Conservation (phyloP, 92 coral and sea anemone species). For the Meandrina meandrites region DNA sequence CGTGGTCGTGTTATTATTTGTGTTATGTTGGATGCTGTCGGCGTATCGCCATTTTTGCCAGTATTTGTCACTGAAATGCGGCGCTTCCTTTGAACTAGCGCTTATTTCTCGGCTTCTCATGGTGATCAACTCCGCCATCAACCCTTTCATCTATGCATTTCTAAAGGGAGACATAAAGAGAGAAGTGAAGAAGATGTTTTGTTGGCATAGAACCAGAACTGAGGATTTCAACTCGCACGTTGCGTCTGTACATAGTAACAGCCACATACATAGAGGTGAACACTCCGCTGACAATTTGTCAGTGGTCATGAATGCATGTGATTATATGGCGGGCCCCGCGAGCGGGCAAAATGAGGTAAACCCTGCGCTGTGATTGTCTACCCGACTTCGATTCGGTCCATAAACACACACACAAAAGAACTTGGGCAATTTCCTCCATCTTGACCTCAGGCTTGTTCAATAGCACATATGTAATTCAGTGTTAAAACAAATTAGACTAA, state of each 20-base stretch:
- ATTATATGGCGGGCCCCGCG: too few relatives aligned
- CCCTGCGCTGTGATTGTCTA: too few relatives aligned
- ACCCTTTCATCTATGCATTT: constrained; percentile 43
- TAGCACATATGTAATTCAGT: too few relatives aligned
- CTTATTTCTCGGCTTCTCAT: constrained; percentile 28
- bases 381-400: too few relatives aligned
- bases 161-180: constrained; percentile 36
- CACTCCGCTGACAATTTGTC: background rate
- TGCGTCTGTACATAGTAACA: background rate
- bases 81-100: background rate
- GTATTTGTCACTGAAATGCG: background rate
- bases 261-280: background rate
- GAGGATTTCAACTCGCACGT: background rate
- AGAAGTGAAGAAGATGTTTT: constrained; percentile 20
- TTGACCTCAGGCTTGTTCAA: too few relatives aligned
- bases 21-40: constrained; percentile 35
- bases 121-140: constrained; percentile 26
- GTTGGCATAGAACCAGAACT: background rate
- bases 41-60: constrained; percentile 38
- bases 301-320: background rate
- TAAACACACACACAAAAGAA: too few relatives aligned
- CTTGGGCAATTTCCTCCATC: too few relatives aligned
- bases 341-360: too few relatives aligned
- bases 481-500: too few relatives aligned
- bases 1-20: constrained; percentile 20